These are phyloP conservation scores for Lepetodrilus schrolli DNA, from an alignment of 2,888 invertebrate genomes.

Conservation along the genomic window DNA sequence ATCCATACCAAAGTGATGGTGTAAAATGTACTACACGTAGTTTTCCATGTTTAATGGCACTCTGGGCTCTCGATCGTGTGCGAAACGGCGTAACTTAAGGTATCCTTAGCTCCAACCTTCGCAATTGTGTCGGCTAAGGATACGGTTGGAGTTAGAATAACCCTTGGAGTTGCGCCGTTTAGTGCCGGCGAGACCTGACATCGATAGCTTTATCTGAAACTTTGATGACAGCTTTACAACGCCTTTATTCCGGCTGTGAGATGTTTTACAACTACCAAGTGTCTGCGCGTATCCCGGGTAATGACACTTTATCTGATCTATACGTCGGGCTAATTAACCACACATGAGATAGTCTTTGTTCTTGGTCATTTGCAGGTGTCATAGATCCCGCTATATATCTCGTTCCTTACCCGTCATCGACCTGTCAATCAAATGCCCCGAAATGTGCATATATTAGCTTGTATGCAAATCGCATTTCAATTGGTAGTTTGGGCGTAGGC, in stretches of 20 bases:
- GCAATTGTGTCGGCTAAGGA: neutral
- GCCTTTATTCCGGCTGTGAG: neutral
- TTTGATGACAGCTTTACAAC: slow-evolving; percentile 2
- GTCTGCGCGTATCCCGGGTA: neutral
- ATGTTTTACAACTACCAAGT: neutral
- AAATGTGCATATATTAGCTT: neutral
- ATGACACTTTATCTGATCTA: neutral
- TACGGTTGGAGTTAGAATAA: no score
- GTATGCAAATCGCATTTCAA: neutral
- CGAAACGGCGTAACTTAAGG: neutral
- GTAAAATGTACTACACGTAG: no score
- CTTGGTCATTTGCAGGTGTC: neutral
- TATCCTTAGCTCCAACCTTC: neutral
- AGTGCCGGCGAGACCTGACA: no score
- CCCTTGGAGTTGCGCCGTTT: no score
- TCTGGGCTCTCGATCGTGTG: no score
- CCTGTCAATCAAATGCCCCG: slow-evolving; percentile 1
- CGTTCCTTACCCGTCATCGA: neutral
- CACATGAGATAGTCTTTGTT: slow-evolving; percentile 7
- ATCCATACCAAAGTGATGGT: no score
- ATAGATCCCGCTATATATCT: neutral
- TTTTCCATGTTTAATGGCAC: no score
- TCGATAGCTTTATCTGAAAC: neutral
- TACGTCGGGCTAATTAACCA: slow-evolving; percentile 4
- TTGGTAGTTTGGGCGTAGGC: no score